Percentiles rank a stretch among this genome's conserved stretches.
phyloP scores from a whole-genome alignment of 1,140 invertebrate species.

The Cephus cinctus region DNA sequence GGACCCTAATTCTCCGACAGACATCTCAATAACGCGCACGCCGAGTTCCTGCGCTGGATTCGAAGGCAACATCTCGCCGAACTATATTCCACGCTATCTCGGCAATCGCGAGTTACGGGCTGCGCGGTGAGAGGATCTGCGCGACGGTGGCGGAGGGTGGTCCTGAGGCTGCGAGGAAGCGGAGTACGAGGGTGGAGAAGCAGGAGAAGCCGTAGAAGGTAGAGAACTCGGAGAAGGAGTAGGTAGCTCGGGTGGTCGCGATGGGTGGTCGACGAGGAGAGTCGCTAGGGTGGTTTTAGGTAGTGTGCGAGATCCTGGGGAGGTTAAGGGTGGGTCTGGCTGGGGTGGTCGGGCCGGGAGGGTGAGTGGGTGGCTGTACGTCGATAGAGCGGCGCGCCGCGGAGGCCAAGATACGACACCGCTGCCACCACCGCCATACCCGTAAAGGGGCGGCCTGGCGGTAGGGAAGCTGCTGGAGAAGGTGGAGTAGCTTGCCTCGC shows the following conservation, averaged over 20 bases:
- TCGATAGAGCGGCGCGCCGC: conserved; percentile 57
- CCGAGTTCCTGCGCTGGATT: conserved; percentile 18
- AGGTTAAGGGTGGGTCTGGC: conserved; percentile 26
- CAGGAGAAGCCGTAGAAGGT: too few species aligned
- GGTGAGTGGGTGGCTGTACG: conserved; percentile 49
- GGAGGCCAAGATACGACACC: conserved; percentile 58
- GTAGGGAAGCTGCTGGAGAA: conserved; percentile 25
- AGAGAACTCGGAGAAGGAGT: background rate
- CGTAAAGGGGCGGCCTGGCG: conserved; percentile 50
- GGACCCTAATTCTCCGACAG: conserved; percentile 45
- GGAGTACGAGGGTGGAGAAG: conserved; percentile 3
- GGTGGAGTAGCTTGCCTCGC: conserved; percentile 18
- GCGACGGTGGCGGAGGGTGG: background rate
- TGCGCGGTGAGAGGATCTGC: background rate
- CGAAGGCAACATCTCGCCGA: conserved; percentile 4
- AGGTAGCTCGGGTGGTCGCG: conserved; percentile 10
- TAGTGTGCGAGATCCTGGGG: background rate
- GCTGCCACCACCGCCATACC: conserved; percentile 46
- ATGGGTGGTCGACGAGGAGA: conserved; percentile 9
- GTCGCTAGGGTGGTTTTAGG: too few species aligned
- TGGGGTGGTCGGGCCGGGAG: conserved; percentile 24
- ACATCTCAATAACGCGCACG: conserved; percentile 48
- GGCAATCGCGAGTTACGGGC: conserved; percentile 35
- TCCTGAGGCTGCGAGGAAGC: background rate
- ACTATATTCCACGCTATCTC: conserved; percentile 40